Evolutionary conservation across 2,113 vertebrate species (phyloP).

Genomic region (Talpa occidentalis): DNA sequence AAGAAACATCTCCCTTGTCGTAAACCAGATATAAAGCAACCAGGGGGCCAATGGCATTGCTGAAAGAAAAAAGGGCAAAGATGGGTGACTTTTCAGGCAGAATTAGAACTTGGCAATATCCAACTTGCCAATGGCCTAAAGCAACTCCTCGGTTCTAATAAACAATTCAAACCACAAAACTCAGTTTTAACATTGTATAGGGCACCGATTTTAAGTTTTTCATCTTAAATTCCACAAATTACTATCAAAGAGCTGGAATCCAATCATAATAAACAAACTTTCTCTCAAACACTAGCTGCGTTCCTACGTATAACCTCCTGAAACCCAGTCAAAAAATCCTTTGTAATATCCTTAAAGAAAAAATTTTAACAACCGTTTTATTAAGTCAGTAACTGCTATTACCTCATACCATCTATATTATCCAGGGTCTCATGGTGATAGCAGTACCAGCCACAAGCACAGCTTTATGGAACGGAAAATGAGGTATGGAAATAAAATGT

Average conservation of each 20-base stretch:
- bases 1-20: slow-evolving; percentile 86
- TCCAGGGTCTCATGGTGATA: no score
- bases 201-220: neutral
- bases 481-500: neutral
- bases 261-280: neutral
- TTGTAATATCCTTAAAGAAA: neutral
- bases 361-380: neutral
- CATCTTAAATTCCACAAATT: neutral
- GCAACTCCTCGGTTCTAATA: neutral
- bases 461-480: neutral
- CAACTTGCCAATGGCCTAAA: neutral
- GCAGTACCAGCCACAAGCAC: neutral
- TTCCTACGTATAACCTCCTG: neutral
- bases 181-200: neutral
- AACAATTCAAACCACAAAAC: neutral
- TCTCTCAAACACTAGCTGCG: neutral
- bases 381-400: neutral
- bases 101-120: neutral
- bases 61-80: slow-evolving; percentile 81
- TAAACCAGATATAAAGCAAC: slow-evolving; percentile 95
- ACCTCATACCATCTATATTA: neutral
- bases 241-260: neutral
- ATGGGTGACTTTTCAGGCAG: neutral
- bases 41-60: slow-evolving; percentile 97
- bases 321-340: neutral